Evolutionary conservation across 1,140 invertebrate genomes (phyloP).

Genomic region (Catajapyx aquilonaris): DNA sequence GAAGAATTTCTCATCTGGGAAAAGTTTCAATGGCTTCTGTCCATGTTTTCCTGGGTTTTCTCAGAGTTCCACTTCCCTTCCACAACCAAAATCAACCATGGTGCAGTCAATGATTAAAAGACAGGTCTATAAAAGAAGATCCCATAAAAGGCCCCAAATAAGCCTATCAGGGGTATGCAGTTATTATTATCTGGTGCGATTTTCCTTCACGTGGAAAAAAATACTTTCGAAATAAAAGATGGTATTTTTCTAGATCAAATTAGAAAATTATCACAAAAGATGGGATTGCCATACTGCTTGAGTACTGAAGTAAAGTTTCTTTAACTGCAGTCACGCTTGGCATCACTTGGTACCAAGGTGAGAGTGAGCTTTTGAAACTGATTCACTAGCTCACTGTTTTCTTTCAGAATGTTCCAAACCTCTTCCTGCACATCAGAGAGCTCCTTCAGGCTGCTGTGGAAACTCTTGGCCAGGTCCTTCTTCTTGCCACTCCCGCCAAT

Average conservation of each 20-base stretch:
- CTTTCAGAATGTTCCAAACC: constrained; percentile 20
- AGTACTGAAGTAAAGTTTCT: background rate
- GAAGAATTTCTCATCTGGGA: no score
- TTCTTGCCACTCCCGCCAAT: constrained; percentile 4
- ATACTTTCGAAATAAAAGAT: no score
- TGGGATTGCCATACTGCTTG: constrained; percentile 4
- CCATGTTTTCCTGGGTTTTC: no score
- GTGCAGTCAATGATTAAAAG: no score
- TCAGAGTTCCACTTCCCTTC: no score
- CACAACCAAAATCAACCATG: no score
- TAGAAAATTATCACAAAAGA: background rate
- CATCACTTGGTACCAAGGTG: constrained; percentile 5
- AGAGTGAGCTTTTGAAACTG: constrained; percentile 18
- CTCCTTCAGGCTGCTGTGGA: constrained; percentile 21
- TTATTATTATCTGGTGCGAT: no score
- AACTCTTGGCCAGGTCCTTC: constrained; percentile 14
- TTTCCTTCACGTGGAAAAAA: no score
- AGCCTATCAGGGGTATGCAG: no score
- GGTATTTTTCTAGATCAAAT: background rate
- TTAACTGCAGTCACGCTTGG: background rate
- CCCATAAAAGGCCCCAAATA: no score
- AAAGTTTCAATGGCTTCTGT: no score
- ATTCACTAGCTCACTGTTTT: constrained; percentile 22
- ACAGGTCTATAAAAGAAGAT: no score
- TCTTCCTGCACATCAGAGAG: constrained; percentile 24